Base-by-base conservation (phyloP, 2,888 invertebrate genomes). In the Choreutis nemorana region DNA sequence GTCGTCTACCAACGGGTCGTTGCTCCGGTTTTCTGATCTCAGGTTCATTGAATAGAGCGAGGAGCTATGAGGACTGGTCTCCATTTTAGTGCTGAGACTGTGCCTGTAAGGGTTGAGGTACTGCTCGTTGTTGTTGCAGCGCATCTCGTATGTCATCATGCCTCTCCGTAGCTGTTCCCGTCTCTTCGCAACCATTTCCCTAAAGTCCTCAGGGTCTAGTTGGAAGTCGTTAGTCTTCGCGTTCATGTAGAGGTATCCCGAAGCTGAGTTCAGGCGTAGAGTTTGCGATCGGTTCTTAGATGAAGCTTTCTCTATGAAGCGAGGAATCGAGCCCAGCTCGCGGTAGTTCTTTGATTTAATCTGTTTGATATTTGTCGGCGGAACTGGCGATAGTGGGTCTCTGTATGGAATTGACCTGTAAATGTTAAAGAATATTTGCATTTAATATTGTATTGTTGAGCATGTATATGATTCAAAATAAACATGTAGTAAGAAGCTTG, bases 171-270 rank as follows among this genome's bases (percentile, higher is more conserved):
- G 47, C 20, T 80, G 79, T 26, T 77, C 73, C 1, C 77, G 55
- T 31, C 80, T 40, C 26, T 75, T 77, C 0, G 75, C 59, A 2
- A 79, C 72, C 13, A 78, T 64, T 30, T 79, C 79, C 28, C 68
- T 59, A 35, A 79, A 77, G 30, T 80, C 80, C 9, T 75, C 71
- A 0, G 78, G 67, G 26, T 80, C 75, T 22, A 80, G 39, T 44
- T 75, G 70, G 49, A 80, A 80, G 27, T 80, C 80, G 42, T 77
- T 75, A 2, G 61, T 48, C 29, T 60, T 71, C 0, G 80, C 80
- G 52, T 79, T 80, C 80, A 80, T 80, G 37, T 75, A 79, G 2
- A 80, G 47, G 39, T 79, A 73, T 0, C 80, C 80, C 0, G 80
- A 80, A 0, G 80, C 80, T 0, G 80, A 80, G 43, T 79, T 79